phyloP scores from a whole-genome alignment of 2,888 invertebrate species.

The Petrophora chlorosata region DNA sequence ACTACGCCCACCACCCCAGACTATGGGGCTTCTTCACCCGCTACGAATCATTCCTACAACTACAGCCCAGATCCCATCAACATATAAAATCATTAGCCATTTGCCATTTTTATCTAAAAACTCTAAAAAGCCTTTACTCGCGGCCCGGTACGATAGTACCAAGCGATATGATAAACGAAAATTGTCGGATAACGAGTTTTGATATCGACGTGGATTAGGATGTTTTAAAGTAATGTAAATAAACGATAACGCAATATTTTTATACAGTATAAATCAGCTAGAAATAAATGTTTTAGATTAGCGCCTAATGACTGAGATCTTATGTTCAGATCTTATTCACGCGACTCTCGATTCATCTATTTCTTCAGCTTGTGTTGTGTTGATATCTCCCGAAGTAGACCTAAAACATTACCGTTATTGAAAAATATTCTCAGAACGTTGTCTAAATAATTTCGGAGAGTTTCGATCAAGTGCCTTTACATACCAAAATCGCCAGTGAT shows the following conservation, averaged over 20 bases:
- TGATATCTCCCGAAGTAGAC: too few species aligned
- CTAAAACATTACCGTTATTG: too few species aligned
- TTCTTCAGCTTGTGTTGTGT: too few species aligned
- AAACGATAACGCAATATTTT: slow-evolving; percentile 59
- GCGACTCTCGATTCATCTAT: too few species aligned
- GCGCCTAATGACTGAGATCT: slow-evolving; percentile 42
- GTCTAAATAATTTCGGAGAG: too few species aligned
- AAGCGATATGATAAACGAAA: slow-evolving; percentile 46
- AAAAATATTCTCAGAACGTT: too few species aligned
- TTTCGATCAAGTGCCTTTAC: slow-evolving; percentile 16
- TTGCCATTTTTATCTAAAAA: slow-evolving; percentile 27
- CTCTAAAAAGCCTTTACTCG: slow-evolving; percentile 45
- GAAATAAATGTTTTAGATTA: slow-evolving; percentile 28
- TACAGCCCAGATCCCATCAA: slow-evolving; percentile 72
- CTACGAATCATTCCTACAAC: slow-evolving; percentile 60
- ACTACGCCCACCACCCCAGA: slow-evolving; percentile 74
- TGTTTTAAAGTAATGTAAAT: slow-evolving; percentile 54
- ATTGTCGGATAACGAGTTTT: slow-evolving; percentile 36
- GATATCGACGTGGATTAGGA: slow-evolving; percentile 33
- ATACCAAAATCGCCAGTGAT: slow-evolving; percentile 2
- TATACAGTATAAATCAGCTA: slow-evolving; percentile 39
- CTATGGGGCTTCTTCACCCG: slow-evolving; percentile 76
- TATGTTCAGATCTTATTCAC: slow-evolving; percentile 40
- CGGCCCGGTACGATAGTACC: slow-evolving; percentile 39
- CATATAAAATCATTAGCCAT: slow-evolving; percentile 55